Evolutionary conservation across 2,797 vertebrate species (phyloP), one percentile per base, ranked within the genome.

Genomic region (Poecile montanus): DNA sequence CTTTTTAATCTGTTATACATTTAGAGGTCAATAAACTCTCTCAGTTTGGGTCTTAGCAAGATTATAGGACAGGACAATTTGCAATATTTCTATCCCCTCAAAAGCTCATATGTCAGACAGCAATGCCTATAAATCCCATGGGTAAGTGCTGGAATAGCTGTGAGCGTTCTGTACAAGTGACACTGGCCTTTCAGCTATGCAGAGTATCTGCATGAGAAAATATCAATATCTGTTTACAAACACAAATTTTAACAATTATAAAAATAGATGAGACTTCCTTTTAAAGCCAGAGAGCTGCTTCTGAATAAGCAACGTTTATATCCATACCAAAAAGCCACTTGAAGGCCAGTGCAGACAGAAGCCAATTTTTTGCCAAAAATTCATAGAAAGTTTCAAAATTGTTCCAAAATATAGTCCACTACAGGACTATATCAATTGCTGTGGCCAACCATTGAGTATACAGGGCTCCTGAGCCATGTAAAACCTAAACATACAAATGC

Each of bases 1-100:
- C 65, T 72, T 91, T 93, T 94, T 78, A 71, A 85, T 92, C 74
- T 91, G 40, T 58, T 95, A 14, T 58, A 62, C 19, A 32, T 68
- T 91, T 80, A 85, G 88, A 61, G 56, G 58, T 80, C 68, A 88
- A 89, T 93, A 92, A 92, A 88, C 22, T 74, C 34, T 62, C 16
- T 73, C 67, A 77, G 22, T 74, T 48, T 77, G 20, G 13, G 11
- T 94, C 61, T 93, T 61, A 67, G 32, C 6, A 62, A 89, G 58
- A 83, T 74, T 83, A 72, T 45, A 81, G 30, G 27, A 74, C 38
- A 72, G n/a, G 12, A 71, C 17, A 61, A 71, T 89, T 57, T 73
- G 21, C 60, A 77, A 63, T 48, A 22, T 26, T 22, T 76, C 76
- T 84, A 79, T 54, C 34, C 20, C 13, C 57, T 87, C 23, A 1